phyloP scores from a whole-genome alignment of 64 coral and sea anemone genomes.

The Catalaphyllia jardinei region DNA sequence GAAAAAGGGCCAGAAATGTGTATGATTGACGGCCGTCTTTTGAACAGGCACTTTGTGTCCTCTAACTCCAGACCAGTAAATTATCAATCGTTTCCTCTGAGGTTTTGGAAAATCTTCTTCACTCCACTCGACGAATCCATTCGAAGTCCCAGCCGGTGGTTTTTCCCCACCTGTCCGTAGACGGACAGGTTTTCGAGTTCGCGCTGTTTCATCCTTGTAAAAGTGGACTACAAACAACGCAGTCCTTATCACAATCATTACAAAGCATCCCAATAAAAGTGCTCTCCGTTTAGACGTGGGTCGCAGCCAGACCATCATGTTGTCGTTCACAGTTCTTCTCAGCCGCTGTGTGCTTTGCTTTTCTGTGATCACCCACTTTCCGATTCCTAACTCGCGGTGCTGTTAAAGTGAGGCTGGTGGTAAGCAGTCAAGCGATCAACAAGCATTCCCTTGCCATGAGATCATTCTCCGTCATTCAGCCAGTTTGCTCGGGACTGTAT shows the following conservation, averaged over 20 bases:
- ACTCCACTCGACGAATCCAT: constrained; percentile 42
- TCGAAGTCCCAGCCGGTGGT: constrained; percentile 10
- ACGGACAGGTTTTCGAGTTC: not conserved
- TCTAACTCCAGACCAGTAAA: constrained; percentile 90
- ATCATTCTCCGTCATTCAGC: not conserved
- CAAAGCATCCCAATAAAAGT: constrained; percentile 33
- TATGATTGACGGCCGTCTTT: constrained; percentile 71
- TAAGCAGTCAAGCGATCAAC: constrained; percentile 14
- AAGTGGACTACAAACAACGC: constrained; percentile 69
- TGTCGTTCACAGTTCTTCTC: not conserved
- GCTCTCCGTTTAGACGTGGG: constrained; percentile 50
- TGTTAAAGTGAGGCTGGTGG: constrained; percentile 27
- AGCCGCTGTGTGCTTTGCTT: constrained; percentile 24
- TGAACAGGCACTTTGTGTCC: constrained; percentile 86
- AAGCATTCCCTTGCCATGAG: constrained; percentile 6
- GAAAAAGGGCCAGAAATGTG: constrained; percentile 95
- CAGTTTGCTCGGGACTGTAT: constrained; percentile 15
- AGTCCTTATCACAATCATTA: constrained; percentile 50
- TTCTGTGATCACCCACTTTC: not conserved
- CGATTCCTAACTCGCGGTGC: not conserved
- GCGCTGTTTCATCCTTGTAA: constrained; percentile 49
- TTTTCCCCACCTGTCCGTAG: constrained; percentile 21
- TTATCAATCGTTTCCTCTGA: constrained; percentile 70
- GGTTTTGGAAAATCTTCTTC: constrained; percentile 65
- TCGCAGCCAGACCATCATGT: constrained; percentile 53